Evolutionary conservation across 2,113 vertebrate species (phyloP).

Genomic region (Trochalopteron elliotii): DNA sequence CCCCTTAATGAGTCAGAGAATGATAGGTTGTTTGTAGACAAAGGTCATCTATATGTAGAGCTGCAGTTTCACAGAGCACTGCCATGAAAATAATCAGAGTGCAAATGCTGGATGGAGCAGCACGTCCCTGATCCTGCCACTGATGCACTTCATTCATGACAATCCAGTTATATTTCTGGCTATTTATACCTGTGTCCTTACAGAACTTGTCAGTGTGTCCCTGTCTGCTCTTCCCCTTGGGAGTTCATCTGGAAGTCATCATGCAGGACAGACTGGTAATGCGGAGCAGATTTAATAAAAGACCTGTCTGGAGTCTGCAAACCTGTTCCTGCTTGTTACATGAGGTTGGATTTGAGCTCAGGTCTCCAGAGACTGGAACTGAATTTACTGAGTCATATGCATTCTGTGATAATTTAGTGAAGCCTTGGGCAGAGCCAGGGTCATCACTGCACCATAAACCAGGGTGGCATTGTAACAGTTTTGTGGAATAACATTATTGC

Average conservation of each 20-base stretch:
- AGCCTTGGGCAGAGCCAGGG: not conserved
- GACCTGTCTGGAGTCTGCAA: not conserved
- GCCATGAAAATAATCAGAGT: not conserved
- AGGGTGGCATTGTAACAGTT: not conserved
- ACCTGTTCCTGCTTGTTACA: not conserved
- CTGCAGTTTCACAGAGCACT: not conserved
- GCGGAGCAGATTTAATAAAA: not conserved
- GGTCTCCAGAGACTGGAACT: not conserved
- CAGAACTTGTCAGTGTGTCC: constrained; percentile 15
- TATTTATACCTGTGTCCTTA: not conserved
- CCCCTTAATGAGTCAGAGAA: not conserved
- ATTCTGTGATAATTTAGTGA: not conserved
- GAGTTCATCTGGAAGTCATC: not conserved
- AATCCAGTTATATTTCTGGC: not conserved
- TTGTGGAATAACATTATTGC: not conserved
- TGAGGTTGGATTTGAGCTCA: not conserved
- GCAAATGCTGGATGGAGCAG: not conserved
- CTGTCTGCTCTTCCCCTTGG: constrained; percentile 9
- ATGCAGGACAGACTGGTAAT: not conserved
- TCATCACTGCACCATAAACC: not conserved
- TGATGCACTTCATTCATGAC: not conserved
- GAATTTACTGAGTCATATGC: not conserved
- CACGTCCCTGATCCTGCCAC: not conserved
- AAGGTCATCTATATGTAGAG: not conserved
- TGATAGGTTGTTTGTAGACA: not conserved